Evolutionary conservation across 2,797 vertebrate genomes (phyloP), one percentile per base, ranked within the genome.

Genomic region (Acanthopagrus latus): DNA sequence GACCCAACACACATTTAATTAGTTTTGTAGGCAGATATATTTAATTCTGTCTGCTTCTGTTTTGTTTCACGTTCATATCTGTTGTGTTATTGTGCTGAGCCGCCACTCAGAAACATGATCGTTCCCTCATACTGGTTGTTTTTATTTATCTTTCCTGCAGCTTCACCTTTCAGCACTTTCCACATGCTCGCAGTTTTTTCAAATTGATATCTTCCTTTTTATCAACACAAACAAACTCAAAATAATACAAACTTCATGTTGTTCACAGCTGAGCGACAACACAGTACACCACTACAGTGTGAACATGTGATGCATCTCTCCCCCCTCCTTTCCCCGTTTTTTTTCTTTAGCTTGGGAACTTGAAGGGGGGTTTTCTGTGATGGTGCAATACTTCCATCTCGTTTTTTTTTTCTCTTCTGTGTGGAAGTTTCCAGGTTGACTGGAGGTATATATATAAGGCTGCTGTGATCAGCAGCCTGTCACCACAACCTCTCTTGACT

Each of bases 401-500:
- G 9, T 38, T 38, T 63, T 43, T 7, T 21, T 41, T 33, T 3
- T 33, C 29, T 33, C 29, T 64, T 66, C 13, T 2, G 3, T 5
- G 7, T 12, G 59, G 17, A 71, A 54, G 38, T 33, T 55, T 87
- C 75, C 79, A 14, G 29, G 16, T 59, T 44, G 52, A 71, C 16
- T 27, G 20, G 2, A 67, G 2, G 17, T 33, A 33, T 23, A 17
- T 23, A 17, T 80, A 91, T 68, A 82, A 82, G 57, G 46, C 25
- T 10, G 38, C 44, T 10, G 25, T 14, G 41, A 51, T 66, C n/a
- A 46, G 11, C 29, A 38, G 46, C 23, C 29, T n/a, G 7, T 62
- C 81, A 84, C 0, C 46, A 65, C 47, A 81, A n/a, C 48, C 41
- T 64, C 72, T 69, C 25, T 33, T 38, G 20, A 67, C 80, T 86